phyloP scores from a whole-genome alignment of 2,797 vertebrate genomes.

The Anolis apletophallus region DNA sequence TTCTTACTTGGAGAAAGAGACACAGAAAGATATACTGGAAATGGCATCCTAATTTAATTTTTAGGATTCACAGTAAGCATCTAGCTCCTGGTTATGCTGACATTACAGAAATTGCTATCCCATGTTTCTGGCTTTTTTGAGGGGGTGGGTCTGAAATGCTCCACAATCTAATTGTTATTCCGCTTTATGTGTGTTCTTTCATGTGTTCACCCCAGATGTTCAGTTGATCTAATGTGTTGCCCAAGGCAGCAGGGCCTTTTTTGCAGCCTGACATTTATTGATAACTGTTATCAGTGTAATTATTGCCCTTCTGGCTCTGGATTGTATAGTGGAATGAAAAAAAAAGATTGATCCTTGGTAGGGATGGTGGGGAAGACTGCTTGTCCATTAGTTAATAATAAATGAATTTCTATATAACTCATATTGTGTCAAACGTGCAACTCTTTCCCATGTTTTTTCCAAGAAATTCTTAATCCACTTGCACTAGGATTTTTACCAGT shows the following conservation, averaged over 20 bases:
- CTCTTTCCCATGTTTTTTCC: background rate
- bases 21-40: background rate
- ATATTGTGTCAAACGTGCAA: background rate
- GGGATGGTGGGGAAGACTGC: background rate
- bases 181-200: slow-evolving; percentile 52
- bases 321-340: background rate
- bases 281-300: slow-evolving; percentile 8
- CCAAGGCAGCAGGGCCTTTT: slow-evolving; percentile 38
- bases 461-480: slow-evolving; percentile 2
- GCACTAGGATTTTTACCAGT: too few relatives aligned
- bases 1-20: background rate
- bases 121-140: slow-evolving; percentile 44
- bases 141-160: slow-evolving; percentile 42
- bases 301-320: slow-evolving; percentile 41
- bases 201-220: slow-evolving; percentile 63
- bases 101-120: slow-evolving; percentile 12
- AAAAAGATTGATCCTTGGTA: background rate
- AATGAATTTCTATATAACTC: background rate
- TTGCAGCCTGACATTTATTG: slow-evolving; percentile 39
- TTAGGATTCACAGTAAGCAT: slow-evolving; percentile 42
- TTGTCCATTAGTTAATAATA: background rate
- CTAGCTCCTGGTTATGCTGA: slow-evolving; percentile 23
- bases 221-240: slow-evolving; percentile 64
- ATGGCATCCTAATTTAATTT: slow-evolving; percentile 21
- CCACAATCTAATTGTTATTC: slow-evolving; percentile 55